phyloP scores from a whole-genome alignment of 2,113 vertebrate genomes.

The Spizaetus ornatus region DNA sequence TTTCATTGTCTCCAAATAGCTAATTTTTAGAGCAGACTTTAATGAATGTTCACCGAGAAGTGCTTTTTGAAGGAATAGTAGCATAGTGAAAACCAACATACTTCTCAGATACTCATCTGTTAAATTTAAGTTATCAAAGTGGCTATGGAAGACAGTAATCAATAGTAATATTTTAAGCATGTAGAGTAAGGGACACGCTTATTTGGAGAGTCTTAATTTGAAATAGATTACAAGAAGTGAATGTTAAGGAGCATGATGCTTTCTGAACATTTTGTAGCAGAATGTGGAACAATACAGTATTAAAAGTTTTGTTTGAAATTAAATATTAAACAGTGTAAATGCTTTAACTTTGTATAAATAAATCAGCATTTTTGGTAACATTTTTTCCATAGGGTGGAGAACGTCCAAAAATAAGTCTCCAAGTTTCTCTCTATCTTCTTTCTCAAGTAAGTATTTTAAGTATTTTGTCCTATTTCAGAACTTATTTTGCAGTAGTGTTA shows the following conservation, averaged over 20 bases:
- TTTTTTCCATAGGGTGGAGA: conserved; percentile 80
- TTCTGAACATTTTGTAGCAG: background rate
- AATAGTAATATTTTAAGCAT: background rate
- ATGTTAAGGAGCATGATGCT: background rate
- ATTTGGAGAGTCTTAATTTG: background rate
- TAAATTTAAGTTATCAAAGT: background rate
- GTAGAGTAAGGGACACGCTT: background rate
- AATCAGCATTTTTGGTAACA: background rate
- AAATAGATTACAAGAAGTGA: background rate
- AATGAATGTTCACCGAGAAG: background rate
- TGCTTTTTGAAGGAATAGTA: background rate
- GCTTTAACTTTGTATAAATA: background rate
- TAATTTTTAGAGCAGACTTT: background rate
- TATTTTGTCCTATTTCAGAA: background rate
- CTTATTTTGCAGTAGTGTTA: background rate
- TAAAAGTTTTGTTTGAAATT: background rate
- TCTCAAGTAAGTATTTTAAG: conserved; percentile 84
- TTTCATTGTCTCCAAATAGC: background rate
- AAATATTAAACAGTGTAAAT: background rate
- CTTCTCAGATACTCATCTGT: background rate
- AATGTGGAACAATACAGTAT: background rate
- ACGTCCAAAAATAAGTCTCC: conserved; percentile 90
- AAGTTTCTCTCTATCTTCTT: conserved; percentile 95
- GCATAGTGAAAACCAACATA: background rate
- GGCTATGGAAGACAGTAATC: background rate